phyloP scores from a whole-genome alignment of 2,888 invertebrate genomes.

The Campaea margaritaria region DNA sequence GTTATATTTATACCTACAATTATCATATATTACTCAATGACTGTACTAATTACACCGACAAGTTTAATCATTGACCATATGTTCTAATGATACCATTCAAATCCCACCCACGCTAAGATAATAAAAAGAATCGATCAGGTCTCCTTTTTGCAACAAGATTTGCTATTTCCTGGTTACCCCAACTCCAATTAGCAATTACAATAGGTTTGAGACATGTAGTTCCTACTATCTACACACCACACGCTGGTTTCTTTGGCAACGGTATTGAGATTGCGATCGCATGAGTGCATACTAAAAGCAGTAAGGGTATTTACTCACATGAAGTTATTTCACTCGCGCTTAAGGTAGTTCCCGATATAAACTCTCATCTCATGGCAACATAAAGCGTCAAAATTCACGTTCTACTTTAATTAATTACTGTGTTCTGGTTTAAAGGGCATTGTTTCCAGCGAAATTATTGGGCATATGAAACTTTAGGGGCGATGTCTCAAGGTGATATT shows the following conservation, averaged over 20 bases:
- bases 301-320: conserved; percentile 5
- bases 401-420: too few species aligned
- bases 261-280: conserved; percentile 19
- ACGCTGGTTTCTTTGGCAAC: conserved; percentile 13
- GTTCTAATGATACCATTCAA: conserved; percentile 11
- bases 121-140: conserved; percentile 26
- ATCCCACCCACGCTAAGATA: conserved; percentile 17
- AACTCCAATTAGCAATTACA: conserved; percentile 36
- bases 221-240: conserved; percentile 4
- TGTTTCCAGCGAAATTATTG: too few species aligned
- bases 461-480: too few species aligned
- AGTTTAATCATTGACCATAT: conserved; percentile 18
- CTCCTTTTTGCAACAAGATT: conserved; percentile 16
- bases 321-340: too few species aligned
- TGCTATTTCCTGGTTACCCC: conserved; percentile 35
- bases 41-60: conserved; percentile 15
- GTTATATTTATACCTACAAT: too few species aligned
- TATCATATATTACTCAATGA: too few species aligned
- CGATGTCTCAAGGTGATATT: too few species aligned
- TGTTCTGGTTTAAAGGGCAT: too few species aligned
- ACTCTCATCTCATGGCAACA: too few species aligned
- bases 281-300: conserved; percentile 1
- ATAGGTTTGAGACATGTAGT: conserved; percentile 9
- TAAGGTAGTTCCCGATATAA: too few species aligned
- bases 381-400: too few species aligned